Percentiles rank a stretch among this genome's conserved stretches.
phyloP scores from a whole-genome alignment of 2,797 vertebrate genomes.

The Serranus cabrilla region DNA sequence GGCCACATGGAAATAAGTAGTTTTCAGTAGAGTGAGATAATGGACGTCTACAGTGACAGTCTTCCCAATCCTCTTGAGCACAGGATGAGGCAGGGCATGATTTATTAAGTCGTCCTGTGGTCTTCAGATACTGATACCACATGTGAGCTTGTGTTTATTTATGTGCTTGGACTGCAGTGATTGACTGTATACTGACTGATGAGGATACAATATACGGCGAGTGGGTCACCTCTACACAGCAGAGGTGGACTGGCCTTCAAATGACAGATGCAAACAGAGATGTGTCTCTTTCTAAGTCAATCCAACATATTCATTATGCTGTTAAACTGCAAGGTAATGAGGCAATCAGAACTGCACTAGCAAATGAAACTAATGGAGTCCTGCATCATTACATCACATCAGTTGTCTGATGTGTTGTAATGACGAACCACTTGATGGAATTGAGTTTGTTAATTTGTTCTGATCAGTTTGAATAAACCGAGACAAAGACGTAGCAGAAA shows the following conservation, averaged over 20 bases:
- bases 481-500: not conserved
- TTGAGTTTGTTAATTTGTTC: not conserved
- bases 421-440: not conserved
- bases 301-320: not conserved
- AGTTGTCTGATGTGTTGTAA: no score
- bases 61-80: slow-evolving; percentile 5
- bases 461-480: not conserved
- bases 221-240: not conserved
- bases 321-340: not conserved
- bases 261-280: not conserved
- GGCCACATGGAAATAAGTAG: slow-evolving; percentile 46
- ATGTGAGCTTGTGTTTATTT: not conserved
- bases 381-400: no score
- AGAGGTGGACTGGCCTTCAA: not conserved
- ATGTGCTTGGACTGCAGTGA: not conserved
- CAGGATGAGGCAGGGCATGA: not conserved
- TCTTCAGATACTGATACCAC: slow-evolving; percentile 23
- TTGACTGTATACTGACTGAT: slow-evolving; percentile 14
- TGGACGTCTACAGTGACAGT: slow-evolving; percentile 1
- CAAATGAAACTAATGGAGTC: not conserved
- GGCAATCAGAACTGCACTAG: not conserved
- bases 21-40: slow-evolving; percentile 10
- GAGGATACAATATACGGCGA: slow-evolving; percentile 3
- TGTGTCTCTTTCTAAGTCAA: not conserved
- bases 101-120: slow-evolving; percentile 20